Percentiles rank a stretch among this genome's conserved stretches.
Evolutionary conservation across 1,140 invertebrate species (phyloP).

Genomic region (Hesperophylax magnus): DNA sequence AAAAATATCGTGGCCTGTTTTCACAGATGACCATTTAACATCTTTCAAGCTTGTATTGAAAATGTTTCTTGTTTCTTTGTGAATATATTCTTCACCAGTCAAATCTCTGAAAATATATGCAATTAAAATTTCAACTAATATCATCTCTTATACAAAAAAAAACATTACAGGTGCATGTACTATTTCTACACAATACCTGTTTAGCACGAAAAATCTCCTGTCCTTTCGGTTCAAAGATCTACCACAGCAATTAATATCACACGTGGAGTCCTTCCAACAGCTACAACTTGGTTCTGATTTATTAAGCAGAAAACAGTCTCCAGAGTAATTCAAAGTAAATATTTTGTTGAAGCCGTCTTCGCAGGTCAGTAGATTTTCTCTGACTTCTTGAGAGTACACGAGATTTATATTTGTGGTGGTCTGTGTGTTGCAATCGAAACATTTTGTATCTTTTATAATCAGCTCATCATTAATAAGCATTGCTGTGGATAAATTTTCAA

Average conservation of each 20-base stretch:
- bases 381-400: background rate
- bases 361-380: background rate
- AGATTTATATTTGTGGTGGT: slow-evolving; percentile 27
- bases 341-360: slow-evolving; percentile 23
- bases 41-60: slow-evolving; percentile 23
- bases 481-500: slow-evolving; percentile 55
- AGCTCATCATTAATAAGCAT: slow-evolving; percentile 15
- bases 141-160: background rate
- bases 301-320: slow-evolving; percentile 7
- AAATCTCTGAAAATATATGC: slow-evolving; percentile 30
- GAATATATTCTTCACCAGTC: slow-evolving; percentile 40
- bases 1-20: slow-evolving; percentile 21
- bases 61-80: slow-evolving; percentile 15
- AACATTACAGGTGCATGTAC: background rate
- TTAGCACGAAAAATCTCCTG: slow-evolving; percentile 30
- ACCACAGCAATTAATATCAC: background rate
- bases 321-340: slow-evolving; percentile 24
- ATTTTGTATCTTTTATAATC: slow-evolving; percentile 26
- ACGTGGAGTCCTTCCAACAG: background rate
- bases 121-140: background rate
- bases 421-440: slow-evolving; percentile 23
- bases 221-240: slow-evolving; percentile 5
- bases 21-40: slow-evolving; percentile 4
- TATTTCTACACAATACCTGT: background rate
- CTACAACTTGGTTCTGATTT: background rate